Evolutionary conservation across 2,888 invertebrate species (phyloP), one percentile per base, ranked within the genome.

Genomic region (Dolichomitus sp.): DNA sequence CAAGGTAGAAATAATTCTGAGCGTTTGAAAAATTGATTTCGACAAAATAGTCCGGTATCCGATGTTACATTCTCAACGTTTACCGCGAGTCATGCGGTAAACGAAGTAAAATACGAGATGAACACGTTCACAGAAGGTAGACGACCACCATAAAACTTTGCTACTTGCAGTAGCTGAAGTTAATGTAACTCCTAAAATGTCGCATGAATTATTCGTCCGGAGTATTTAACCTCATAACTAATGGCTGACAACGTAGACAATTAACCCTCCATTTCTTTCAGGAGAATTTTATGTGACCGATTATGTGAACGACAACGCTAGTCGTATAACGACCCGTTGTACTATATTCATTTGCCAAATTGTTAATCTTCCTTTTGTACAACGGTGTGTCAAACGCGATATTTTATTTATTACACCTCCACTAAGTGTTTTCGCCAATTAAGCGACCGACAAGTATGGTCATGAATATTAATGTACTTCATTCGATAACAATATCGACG

Each of bases 381-480:
- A 23, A 27, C 19, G 12, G n/a, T 7, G 30, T 59, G 33, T 59
- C 33, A 37, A 37, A 14, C 37, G 4, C 37, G 59, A 61, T 3
- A 17, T 33, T 3, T 61, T 37, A 37, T 37, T 11, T 17, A 37
- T 61, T 40, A 61, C 11, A 17, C 11, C 9, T 1, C 11, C 27
- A 11, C 61, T 37, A 11, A 61, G 61, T 61, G 37, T 40, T 61
- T 61, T 40, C 37, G 19, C 9, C 19, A 17, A 33, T 19, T 19
- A 19, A 61, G 11, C 37, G 17, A 37, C 61, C 19, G 19, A 19
- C 61, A 61, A 37, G 3, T 40, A 19, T 61, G 12, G 17, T 7
- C 61, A 40, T 61, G 61, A 61, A 61, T 61, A 61, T 61, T 40
- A 19, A 61, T 61, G 68, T n/a, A 33, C 17, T 68, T 50, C 19